These are phyloP conservation scores for Acromyrmex charruanus DNA, from an alignment of 1,140 invertebrate genomes.

Conservation along the genomic window DNA sequence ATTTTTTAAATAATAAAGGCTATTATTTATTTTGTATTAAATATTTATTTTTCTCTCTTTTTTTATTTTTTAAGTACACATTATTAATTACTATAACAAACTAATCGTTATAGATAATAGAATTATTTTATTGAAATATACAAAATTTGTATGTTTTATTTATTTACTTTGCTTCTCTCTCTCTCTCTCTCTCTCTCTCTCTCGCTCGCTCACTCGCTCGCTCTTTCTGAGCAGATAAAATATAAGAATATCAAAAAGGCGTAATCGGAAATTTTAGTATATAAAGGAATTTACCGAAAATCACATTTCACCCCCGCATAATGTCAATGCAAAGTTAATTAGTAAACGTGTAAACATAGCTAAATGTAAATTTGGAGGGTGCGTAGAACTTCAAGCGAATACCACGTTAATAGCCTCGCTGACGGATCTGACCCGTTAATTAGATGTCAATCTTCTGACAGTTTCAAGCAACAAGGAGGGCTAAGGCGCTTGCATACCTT, in stretches of 20 bases:
- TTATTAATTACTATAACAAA: neutral
- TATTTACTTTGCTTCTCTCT: neutral
- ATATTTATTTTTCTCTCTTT: neutral
- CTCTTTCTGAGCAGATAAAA: neutral
- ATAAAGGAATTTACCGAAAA: neutral
- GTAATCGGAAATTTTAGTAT: neutral
- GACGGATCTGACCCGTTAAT: constrained; percentile 57
- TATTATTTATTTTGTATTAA: neutral
- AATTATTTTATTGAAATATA: neutral
- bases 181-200: neutral
- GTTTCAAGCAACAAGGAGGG: neutral
- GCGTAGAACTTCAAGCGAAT: constrained; percentile 33
- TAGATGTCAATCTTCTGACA: constrained; percentile 57
- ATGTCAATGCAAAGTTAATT: constrained; percentile 26
- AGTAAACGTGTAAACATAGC: constrained; percentile 9
- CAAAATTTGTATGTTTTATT: neutral
- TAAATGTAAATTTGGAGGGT: constrained; percentile 19
- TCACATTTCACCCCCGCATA: neutral
- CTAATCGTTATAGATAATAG: neutral
- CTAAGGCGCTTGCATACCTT: neutral
- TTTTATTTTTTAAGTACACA: neutral
- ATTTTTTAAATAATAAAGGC: neutral
- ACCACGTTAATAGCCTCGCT: constrained; percentile 43
- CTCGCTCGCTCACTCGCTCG: neutral
- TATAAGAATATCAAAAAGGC: neutral